Evolutionary conservation across 2,888 invertebrate species (phyloP).

Genomic region (Bombylius discolor): DNA sequence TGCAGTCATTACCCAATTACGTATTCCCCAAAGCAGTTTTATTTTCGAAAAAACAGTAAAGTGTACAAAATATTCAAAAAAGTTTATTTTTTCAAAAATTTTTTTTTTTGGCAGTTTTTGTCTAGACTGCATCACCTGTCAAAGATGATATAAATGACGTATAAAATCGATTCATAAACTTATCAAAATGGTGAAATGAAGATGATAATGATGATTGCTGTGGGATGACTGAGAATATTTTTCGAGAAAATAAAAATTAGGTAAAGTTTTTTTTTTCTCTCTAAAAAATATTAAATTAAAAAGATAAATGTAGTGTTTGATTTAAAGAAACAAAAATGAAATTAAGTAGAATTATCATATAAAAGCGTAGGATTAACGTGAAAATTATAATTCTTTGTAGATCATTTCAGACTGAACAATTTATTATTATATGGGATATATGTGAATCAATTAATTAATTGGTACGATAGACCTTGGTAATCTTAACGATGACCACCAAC

Average conservation of each 20-base stretch:
- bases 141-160: not conserved
- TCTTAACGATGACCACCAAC: not conserved
- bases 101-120: conserved; percentile 4
- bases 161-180: not conserved
- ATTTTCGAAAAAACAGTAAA: not conserved
- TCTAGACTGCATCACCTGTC: conserved; percentile 1
- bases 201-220: not conserved
- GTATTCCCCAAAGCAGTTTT: not conserved
- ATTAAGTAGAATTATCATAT: not conserved
- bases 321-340: not conserved
- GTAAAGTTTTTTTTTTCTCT: no score
- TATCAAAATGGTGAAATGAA: not conserved
- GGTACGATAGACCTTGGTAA: not conserved
- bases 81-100: no score
- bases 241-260: no score
- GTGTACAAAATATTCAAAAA: not conserved
- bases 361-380: not conserved
- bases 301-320: no score
- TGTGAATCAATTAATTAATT: conserved; percentile 5
- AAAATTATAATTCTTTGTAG: not conserved
- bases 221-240: not conserved
- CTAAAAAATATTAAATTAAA: no score
- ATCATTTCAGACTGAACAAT: conserved; percentile 1
- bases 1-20: not conserved
- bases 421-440: conserved; percentile 7